Conservation (phyloP, 2,113 vertebrate genomes). For the Phalacrocorax carbo region DNA sequence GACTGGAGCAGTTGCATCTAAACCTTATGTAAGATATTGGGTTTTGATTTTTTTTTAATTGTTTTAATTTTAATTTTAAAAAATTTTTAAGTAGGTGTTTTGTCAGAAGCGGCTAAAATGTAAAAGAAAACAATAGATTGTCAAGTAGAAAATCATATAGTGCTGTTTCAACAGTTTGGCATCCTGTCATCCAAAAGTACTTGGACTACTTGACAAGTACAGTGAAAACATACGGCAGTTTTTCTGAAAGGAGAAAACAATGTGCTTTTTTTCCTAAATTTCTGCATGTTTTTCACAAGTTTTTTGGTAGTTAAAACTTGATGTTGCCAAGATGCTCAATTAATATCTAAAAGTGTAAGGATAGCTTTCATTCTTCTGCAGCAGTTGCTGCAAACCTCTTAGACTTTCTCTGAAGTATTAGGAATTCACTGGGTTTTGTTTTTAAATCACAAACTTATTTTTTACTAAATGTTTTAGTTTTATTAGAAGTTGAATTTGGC, state of each 20-base stretch:
- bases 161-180: neutral
- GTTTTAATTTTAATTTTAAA: neutral
- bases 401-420: neutral
- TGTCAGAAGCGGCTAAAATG: neutral
- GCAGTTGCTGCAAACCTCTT: neutral
- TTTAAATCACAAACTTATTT: neutral
- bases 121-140: too few relatives aligned
- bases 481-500: neutral
- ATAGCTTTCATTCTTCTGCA: neutral
- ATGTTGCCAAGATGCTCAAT: neutral
- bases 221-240: neutral
- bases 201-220: neutral
- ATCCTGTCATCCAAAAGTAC: neutral
- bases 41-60: too few relatives aligned
- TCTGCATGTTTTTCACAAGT: rapidly evolving
- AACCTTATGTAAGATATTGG: neutral
- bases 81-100: neutral
- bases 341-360: neutral
- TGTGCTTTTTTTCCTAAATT: neutral
- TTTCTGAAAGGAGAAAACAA: neutral
- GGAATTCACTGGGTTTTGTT: neutral
- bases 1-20: neutral
- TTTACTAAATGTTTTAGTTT: neutral
- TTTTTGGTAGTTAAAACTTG: neutral
- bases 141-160: neutral